These are phyloP conservation scores for Adelphocoris suturalis DNA, from an alignment of 2,888 invertebrate species.

Conservation along the genomic window DNA sequence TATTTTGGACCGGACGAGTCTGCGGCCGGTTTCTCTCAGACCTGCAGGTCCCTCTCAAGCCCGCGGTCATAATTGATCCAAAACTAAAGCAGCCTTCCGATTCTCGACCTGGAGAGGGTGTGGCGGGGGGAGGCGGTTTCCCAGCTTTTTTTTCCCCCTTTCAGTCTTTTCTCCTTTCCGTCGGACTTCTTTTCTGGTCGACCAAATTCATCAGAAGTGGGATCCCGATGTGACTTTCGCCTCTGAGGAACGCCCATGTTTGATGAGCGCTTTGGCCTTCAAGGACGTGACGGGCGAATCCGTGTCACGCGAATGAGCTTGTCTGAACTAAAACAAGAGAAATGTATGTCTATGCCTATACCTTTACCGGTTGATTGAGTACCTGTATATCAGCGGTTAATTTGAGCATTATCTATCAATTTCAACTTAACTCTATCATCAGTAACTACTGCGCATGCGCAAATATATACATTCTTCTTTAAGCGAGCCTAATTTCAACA, in stretches of 20 bases:
- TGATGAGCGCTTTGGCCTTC: not conserved
- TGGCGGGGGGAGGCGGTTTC: not conserved
- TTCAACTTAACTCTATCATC: too few species aligned
- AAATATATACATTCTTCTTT: too few species aligned
- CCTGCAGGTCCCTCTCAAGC: not conserved
- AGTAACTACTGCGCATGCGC: too few species aligned
- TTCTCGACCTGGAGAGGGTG: not conserved
- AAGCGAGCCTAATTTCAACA: too few species aligned
- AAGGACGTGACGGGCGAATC: not conserved
- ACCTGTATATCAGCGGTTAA: too few species aligned
- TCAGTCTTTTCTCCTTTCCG: not conserved
- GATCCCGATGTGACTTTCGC: conserved; percentile 27
- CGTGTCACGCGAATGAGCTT: not conserved
- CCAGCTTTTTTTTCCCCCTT: not conserved
- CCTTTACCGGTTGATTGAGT: too few species aligned
- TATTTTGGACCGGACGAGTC: conserved; percentile 23
- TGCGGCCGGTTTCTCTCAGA: not conserved
- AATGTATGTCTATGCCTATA: too few species aligned
- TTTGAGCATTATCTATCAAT: too few species aligned
- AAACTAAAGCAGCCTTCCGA: conserved; percentile 3
- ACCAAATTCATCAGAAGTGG: not conserved
- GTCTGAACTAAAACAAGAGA: too few species aligned
- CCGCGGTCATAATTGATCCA: conserved; percentile 36
- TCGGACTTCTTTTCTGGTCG: conserved; percentile 16
- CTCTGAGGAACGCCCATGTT: conserved; percentile 7